Conservation (phyloP, 1,140 invertebrate genomes). For the Uloborus diversus region DNA sequence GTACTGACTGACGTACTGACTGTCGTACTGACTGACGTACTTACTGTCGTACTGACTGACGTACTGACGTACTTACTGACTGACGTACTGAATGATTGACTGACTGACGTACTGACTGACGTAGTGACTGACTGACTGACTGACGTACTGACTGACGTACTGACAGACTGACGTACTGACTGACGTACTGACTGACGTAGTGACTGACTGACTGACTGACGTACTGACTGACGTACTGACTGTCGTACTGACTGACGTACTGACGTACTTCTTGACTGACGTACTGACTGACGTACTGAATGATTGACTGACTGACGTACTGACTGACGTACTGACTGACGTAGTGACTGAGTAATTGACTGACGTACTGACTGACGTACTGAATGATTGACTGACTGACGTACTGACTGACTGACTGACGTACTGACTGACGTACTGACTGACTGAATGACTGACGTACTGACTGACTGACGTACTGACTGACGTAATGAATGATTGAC, state of each 20-base stretch:
- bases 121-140: not conserved
- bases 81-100: not conserved
- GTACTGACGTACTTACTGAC: not conserved
- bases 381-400: not conserved
- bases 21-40: not conserved
- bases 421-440: not conserved
- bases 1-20: not conserved
- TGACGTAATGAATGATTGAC: not conserved
- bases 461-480: not conserved
- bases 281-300: not conserved
- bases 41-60: not conserved
- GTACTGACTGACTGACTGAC: not conserved
- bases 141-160: not conserved
- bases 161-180: not conserved
- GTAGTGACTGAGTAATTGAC: not conserved
- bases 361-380: not conserved
- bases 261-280: not conserved
- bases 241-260: not conserved
- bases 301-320: not conserved
- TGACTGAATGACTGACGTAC: not conserved
- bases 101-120: not conserved
- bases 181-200: not conserved
- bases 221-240: not conserved
- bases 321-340: not conserved
- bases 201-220: not conserved